Evolutionary conservation across 2,888 invertebrate species (phyloP), one percentile per base, ranked within the genome.

Genomic region (Drosophila barbarae): DNA sequence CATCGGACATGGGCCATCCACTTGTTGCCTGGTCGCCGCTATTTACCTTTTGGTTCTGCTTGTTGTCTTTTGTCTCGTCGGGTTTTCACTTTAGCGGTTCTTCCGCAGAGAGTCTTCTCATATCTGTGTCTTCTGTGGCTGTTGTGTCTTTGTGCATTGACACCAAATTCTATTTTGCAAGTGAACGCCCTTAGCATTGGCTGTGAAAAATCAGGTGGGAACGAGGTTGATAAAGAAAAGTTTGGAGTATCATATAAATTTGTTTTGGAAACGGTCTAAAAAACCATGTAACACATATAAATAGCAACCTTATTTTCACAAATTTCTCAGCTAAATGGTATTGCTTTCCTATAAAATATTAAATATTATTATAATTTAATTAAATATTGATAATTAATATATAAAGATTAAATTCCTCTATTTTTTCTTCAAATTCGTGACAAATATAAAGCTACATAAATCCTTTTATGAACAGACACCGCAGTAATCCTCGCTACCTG

Each of bases 41-140:
- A 76, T 84, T 84, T 79, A 73, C 82, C 79, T 84, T 84, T 78
- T 81, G 82, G 84, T 84, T 84, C 70, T 84, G 84, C 84, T 78
- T 76, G 72, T 81, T 81, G 68, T 69, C 65, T 63, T 58, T 52
- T 69, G 73, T 73, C 69, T 69, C 67, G 67, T 60, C 57, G 66
- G 67, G 71, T 70, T 84, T 75, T 75, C 73, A 73, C 73, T 69
- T 69, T 69, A 63, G 64, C 69, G 56, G 68, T 61, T 69, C 61
- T 65, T 50, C 41, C 42, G 13, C 30, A 23, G 36, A 10, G 28
- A 42, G 36, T 35, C 32, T 13, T n/a, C 56, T 50, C 35, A 7
- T 15, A 41, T 32, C 34, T 46, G 18, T 63, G 51, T 64, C 47
- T 65, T 71, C 59, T 50, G 36, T n/a, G 42, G 42, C 39, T 28